A percentile compares a stretch with the other conserved stretches of the same genome.
Evolutionary conservation across 2,888 invertebrate genomes (phyloP).

Genomic region (Ganaspis brasiliensis): DNA sequence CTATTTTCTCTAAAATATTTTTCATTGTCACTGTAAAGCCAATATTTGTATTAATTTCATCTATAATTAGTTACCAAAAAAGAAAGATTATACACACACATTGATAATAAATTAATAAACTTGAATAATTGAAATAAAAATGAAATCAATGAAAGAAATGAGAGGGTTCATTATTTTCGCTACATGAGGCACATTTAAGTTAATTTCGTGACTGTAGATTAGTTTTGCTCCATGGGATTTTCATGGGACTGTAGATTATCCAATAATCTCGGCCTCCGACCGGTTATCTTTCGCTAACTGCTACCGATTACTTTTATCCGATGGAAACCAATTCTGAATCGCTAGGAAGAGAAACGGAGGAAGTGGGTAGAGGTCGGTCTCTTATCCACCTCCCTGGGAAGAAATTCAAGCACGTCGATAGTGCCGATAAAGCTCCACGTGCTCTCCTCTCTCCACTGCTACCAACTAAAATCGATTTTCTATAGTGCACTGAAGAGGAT

Average conservation of each 20-base stretch:
- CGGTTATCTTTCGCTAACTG: constrained; percentile 41
- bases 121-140: not conserved
- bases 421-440: constrained; percentile 37
- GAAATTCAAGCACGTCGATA: constrained; percentile 40
- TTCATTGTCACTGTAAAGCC: no score
- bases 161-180: not conserved
- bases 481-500: constrained; percentile 47
- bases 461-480: constrained; percentile 47
- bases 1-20: no score
- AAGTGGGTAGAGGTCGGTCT: constrained; percentile 56
- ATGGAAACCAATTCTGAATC: constrained; percentile 38
- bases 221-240: constrained; percentile 27
- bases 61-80: no score
- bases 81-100: no score
- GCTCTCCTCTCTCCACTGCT: not conserved
- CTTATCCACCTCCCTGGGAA: constrained; percentile 53
- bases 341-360: constrained; percentile 39
- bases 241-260: constrained; percentile 22
- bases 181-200: constrained; percentile 21
- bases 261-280: constrained; percentile 19
- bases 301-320: constrained; percentile 41
- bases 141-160: not conserved
- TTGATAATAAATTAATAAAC: no score
- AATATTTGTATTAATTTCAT: no score
- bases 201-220: constrained; percentile 28